phyloP scores from a whole-genome alignment of 2,113 vertebrate species.

The Carassius auratus region DNA sequence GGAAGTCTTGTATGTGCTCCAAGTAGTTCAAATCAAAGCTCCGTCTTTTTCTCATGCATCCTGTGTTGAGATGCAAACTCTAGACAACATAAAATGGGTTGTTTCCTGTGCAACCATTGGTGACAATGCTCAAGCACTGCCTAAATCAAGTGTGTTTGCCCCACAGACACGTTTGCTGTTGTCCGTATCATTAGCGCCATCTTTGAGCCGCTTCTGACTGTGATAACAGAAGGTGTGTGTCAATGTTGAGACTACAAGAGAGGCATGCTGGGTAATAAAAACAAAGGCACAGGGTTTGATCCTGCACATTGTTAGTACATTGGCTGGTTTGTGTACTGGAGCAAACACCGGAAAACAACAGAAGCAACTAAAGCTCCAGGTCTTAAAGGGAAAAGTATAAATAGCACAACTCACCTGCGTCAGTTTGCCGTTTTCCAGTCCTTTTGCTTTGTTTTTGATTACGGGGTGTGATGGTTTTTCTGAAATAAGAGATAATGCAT shows the following conservation, averaged over 20 bases:
- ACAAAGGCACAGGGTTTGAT: constrained; percentile 33
- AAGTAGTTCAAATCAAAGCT: constrained; percentile 28
- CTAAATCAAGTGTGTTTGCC: constrained; percentile 17
- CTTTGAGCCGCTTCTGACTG: constrained; percentile 24
- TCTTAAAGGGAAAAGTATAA: background rate
- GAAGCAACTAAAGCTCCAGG: background rate
- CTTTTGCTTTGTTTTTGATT: constrained; percentile 50
- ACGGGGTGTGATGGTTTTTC: constrained; percentile 52
- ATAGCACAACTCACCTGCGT: constrained; percentile 40
- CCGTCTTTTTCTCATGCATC: constrained; percentile 18
- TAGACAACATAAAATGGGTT: constrained; percentile 9
- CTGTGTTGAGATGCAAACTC: constrained; percentile 12
- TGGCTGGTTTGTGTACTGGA: constrained; percentile 13
- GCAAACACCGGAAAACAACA: background rate
- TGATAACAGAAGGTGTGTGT: constrained; percentile 32
- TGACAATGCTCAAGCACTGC: background rate
- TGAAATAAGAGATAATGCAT: constrained; percentile 19
- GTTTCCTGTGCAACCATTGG: background rate
- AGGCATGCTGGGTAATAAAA: constrained; percentile 32
- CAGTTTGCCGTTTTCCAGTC: constrained; percentile 51
- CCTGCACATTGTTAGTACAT: constrained; percentile 24
- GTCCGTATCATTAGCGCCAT: background rate
- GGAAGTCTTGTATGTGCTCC: constrained; percentile 20
- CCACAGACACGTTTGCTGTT: background rate
- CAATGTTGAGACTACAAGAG: constrained; percentile 45